Evolutionary conservation across 1,140 invertebrate species (phyloP).

Genomic region (Epicauta chinensis): DNA sequence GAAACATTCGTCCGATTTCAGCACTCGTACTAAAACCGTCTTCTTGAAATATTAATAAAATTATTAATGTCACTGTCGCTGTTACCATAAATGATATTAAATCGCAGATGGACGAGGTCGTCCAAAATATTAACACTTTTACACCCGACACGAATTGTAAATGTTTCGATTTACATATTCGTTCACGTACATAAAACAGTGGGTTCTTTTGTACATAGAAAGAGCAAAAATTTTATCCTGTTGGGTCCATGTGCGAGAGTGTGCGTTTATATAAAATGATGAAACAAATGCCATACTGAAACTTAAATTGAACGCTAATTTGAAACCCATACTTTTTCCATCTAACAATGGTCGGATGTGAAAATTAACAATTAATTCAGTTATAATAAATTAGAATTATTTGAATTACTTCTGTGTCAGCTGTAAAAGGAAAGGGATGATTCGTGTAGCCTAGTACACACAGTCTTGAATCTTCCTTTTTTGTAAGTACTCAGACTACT

Average conservation of each 20-base stretch:
- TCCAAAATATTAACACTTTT: slow-evolving; percentile 63
- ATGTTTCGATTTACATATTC: slow-evolving; percentile 54
- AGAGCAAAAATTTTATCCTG: too few relatives aligned
- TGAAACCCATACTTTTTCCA: slow-evolving; percentile 53
- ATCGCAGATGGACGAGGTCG: slow-evolving; percentile 66
- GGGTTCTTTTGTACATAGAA: too few relatives aligned
- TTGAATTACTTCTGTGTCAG: slow-evolving; percentile 30
- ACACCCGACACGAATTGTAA: slow-evolving; percentile 71
- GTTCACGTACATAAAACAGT: slow-evolving; percentile 61
- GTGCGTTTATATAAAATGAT: too few relatives aligned
- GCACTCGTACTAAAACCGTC: slow-evolving; percentile 45
- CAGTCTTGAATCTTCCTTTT: too few relatives aligned
- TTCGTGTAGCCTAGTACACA: too few relatives aligned
- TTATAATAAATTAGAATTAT: slow-evolving; percentile 13
- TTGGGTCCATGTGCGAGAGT: too few relatives aligned
- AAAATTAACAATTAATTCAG: slow-evolving; percentile 15
- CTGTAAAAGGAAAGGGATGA: slow-evolving; percentile 56
- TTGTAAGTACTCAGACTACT: too few relatives aligned
- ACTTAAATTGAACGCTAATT: slow-evolving; percentile 57
- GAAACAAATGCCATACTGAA: too few relatives aligned
- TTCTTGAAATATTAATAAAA: slow-evolving; percentile 53
- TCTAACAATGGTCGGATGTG: slow-evolving; percentile 45
- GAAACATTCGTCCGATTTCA: too few relatives aligned
- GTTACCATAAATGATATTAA: too few relatives aligned
- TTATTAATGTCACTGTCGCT: slow-evolving; percentile 46